Conservation (phyloP, 2,113 vertebrate genomes). For the Telmatochromis sp. region DNA sequence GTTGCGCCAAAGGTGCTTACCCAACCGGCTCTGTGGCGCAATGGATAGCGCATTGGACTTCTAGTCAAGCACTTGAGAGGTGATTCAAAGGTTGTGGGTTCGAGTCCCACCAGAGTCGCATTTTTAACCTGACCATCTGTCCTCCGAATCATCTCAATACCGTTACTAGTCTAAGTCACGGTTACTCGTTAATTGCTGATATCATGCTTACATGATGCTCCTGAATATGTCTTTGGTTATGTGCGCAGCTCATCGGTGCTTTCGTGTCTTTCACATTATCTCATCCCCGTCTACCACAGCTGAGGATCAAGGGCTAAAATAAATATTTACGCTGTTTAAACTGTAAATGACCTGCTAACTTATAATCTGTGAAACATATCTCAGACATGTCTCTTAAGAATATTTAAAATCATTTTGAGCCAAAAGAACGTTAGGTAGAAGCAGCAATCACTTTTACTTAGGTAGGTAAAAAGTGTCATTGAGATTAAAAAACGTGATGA, state of each 20-base stretch:
- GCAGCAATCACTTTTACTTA: background rate
- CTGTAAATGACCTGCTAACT: background rate
- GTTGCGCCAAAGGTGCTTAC: rapidly evolving
- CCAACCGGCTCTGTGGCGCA: constrained; percentile 39
- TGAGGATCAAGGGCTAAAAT: background rate
- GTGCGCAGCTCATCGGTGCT: background rate
- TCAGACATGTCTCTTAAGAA: background rate
- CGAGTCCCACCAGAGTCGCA: constrained; percentile 49
- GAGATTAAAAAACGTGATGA: background rate
- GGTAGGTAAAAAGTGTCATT: background rate
- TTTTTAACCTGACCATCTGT: background rate
- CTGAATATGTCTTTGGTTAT: background rate
- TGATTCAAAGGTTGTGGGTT: constrained; percentile 56
- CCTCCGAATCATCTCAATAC: background rate
- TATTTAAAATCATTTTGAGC: background rate
- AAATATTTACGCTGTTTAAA: background rate
- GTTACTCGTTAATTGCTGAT: background rate
- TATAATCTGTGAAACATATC: background rate
- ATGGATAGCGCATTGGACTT: constrained; percentile 59
- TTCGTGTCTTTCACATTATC: background rate
- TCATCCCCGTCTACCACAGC: background rate
- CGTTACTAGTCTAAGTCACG: background rate
- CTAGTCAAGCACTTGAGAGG: background rate
- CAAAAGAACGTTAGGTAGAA: background rate
- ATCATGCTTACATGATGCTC: background rate